These are phyloP conservation scores for Brachyptera putata DNA, from an alignment of 2,888 invertebrate genomes.

Conservation along the genomic window DNA sequence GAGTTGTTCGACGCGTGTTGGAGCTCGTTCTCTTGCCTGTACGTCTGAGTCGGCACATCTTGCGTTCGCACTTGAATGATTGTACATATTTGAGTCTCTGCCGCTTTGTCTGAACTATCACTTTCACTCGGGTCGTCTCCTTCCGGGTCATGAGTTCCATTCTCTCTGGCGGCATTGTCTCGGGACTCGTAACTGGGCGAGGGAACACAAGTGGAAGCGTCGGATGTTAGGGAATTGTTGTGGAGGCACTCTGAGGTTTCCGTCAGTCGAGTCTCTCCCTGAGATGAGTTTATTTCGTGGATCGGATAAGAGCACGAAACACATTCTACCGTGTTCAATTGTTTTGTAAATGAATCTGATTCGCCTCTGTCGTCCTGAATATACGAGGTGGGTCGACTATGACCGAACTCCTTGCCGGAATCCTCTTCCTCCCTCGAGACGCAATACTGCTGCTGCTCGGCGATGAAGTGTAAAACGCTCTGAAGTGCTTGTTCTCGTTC, in stretches of 20 bases:
- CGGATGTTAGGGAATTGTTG: background rate
- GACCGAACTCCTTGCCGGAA: constrained; percentile 23
- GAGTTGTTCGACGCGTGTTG: constrained; percentile 24
- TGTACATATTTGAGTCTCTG: constrained; percentile 1
- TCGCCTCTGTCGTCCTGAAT: constrained; percentile 2
- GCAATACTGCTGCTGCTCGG: constrained; percentile 70
- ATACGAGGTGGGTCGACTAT: background rate
- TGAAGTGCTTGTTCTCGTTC: constrained; percentile 67
- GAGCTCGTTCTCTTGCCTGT: constrained; percentile 25
- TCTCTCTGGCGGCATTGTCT: background rate
- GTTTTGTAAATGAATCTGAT: too few relatives aligned
- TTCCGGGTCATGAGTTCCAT: background rate
- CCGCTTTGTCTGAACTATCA: background rate
- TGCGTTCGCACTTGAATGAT: background rate
- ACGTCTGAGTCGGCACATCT: background rate
- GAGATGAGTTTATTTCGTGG: background rate
- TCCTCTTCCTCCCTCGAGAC: constrained; percentile 56
- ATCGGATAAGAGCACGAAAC: background rate
- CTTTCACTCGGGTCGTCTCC: background rate
- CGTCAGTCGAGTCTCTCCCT: background rate
- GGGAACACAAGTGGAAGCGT: background rate
- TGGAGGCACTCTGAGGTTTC: background rate
- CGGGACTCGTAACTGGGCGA: background rate
- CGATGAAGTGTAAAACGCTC: constrained; percentile 69
- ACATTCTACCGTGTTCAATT: too few relatives aligned